These are phyloP conservation scores for Elegia similella DNA, from an alignment of 2,888 invertebrate genomes.

Conservation along the genomic window DNA sequence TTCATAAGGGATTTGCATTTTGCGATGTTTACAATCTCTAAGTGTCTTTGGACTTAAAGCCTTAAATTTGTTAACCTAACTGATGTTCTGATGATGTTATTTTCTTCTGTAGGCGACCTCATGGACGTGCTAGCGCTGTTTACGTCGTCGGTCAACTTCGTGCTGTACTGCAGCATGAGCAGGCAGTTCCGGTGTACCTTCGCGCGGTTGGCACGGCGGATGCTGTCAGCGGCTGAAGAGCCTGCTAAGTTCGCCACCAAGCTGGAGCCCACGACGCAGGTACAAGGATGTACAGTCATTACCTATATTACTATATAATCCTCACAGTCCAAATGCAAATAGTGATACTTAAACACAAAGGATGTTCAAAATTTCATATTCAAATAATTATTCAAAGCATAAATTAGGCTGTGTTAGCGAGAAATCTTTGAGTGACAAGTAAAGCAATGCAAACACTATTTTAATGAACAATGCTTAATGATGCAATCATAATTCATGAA, in stretches of 20 bases:
- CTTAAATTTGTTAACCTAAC: no score
- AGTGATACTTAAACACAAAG: no score
- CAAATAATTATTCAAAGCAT: not conserved
- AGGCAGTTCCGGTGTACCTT: constrained; percentile 93
- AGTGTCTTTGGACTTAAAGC: no score
- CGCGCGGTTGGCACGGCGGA: constrained; percentile 85
- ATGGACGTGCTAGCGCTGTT: constrained; percentile 94
- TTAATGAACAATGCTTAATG: not conserved
- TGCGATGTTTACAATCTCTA: no score
- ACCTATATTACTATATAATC: no score
- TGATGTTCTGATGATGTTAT: not conserved
- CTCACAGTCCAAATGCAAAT: no score
- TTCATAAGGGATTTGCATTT: no score
- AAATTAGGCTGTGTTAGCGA: not conserved
- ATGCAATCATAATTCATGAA: not conserved
- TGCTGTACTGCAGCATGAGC: constrained; percentile 95
- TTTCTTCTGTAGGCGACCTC: constrained; percentile 84
- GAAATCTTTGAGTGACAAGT: not conserved
- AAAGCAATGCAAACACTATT: not conserved
- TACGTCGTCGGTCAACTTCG: constrained; percentile 96
- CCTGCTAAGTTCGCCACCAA: constrained; percentile 65
- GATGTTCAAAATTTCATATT: not conserved
- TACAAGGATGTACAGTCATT: constrained; percentile 31
- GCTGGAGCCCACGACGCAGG: constrained; percentile 74
- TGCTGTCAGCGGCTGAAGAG: constrained; percentile 63